Base-by-base conservation (phyloP, 2,888 invertebrate species). In the Andrena haemorrhoa region DNA sequence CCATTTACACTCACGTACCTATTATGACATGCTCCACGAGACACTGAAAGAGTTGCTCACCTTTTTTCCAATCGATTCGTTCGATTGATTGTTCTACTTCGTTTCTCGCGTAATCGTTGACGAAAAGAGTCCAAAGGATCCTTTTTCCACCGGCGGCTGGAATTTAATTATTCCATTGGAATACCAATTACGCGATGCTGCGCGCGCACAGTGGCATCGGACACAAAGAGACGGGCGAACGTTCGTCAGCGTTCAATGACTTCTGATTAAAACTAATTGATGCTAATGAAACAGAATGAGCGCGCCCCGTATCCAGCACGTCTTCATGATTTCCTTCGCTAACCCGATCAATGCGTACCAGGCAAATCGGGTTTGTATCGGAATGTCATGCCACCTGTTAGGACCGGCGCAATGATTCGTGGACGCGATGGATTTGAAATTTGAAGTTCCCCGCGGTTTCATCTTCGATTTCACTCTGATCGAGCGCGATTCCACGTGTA, bases 321-420 rank as follows among this genome's bases (percentile, higher is more conserved):
- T 47, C 60, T 77, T 79, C 65, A 10, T 79, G 7, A 71, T 78
- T 69, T 69, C 41, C 49, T 78, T 74, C 29, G 12, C 69, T 69
- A 69, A 33, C 47, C 16, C 3, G 29, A 68, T 78, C 61, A 31
- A 66, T 66, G 26, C 33, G 29, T 29, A 26, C 6, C 10, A 4
- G 20, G n/a, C 10, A 23, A 73, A 66, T 47, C 20, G 41, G 16
- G 63, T 63, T 47, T 47, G 31, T 23, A n/a, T 41, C 41, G 7
- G 35, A 61, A 51, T 51, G 23, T 41, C 51, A 60, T 58, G 58
- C 70, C 64, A 77, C 72, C 72, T 77, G 77, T 72, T 77, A 60
- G 49, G 49, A 6, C 3, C 65, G 12, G 12, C n/a, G 41, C 65
- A 60, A 61, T 31, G 29, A 20, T 26, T 20, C 10, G 49, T 35